phyloP scores from a whole-genome alignment of 2,888 invertebrate species.

The Limnephilus rhombicus region DNA sequence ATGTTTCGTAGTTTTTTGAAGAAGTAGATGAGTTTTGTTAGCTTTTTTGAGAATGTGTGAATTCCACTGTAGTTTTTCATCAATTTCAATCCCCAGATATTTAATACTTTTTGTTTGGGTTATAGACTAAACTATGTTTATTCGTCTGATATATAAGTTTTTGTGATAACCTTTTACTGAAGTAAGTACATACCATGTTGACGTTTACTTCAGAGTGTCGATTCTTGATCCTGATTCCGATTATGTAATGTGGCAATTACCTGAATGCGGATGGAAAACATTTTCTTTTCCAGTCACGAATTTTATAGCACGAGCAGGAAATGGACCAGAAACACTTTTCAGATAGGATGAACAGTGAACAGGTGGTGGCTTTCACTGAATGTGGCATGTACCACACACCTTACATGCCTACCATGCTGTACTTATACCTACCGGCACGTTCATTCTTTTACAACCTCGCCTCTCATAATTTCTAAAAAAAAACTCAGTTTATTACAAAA shows the following conservation, averaged over 20 bases:
- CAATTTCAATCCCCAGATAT: no score
- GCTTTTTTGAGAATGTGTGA: no score
- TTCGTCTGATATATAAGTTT: neutral
- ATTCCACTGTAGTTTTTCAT: no score
- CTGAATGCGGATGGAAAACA: neutral
- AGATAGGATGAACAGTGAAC: neutral
- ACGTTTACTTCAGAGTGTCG: neutral
- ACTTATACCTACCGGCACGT: neutral
- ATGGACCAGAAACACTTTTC: conserved; percentile 16
- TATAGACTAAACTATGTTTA: no score
- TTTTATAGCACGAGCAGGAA: neutral
- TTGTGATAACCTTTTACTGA: neutral
- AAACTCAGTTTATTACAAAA: neutral
- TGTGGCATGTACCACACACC: neutral
- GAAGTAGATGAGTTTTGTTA: no score
- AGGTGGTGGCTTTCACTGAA: neutral
- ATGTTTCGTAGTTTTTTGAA: no score
- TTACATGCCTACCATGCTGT: neutral
- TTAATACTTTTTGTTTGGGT: no score
- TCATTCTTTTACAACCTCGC: neutral
- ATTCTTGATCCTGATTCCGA: neutral
- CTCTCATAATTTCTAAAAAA: neutral
- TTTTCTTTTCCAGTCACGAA: neutral
- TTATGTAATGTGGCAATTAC: neutral
- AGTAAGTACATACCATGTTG: neutral